Evolutionary conservation across 2,113 vertebrate genomes (phyloP), one percentile per base, ranked within the genome.

Genomic region (Mellivora capensis): DNA sequence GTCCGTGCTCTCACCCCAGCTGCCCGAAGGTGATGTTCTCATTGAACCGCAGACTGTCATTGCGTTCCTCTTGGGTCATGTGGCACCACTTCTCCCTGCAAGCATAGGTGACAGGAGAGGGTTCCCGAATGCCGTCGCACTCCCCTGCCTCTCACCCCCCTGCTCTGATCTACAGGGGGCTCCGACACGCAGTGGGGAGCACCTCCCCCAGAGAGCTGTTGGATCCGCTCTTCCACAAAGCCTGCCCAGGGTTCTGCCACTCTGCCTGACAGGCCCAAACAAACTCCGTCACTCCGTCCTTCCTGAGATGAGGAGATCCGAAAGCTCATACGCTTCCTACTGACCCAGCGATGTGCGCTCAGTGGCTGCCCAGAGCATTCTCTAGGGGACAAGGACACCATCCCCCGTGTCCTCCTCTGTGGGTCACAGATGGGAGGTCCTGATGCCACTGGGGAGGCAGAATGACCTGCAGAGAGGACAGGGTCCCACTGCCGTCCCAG

Each of bases 11-110:
- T 98, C 95, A 99, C 99, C 99, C 99, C 91, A 99, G 99, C 96
- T 99, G 99, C 82, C 99, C 99, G 0, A 99, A 99, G 80, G 99
- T 99, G 96, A 99, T 99, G 98, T 99, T 99, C 98, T 99, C 99
- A 2, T 99, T 99, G 94, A 99, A 99, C 72, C 99, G 99, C 49
- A 99, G 99, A 98, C 99, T 99, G 99, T 99, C 99, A 0, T 99
- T 99, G 0, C 99, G 98, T 97, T 99, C 99, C 98, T 99, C 99
- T 97, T 99, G 99, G 0, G 99, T 99, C 99, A 99, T 99, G 96
- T 99, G 99, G 98, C 99, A 99, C 99, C 99, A 99, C 98, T 99
- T 99, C 98, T 99, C 99, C 99, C 99, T 99, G 99, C 76, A 97
- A 98, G 62, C 96, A 77, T 13, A 96, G 87, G 91, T 31, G 44